Evolutionary conservation across 2,113 vertebrate species (phyloP).

Genomic region (Callipepla californica): DNA sequence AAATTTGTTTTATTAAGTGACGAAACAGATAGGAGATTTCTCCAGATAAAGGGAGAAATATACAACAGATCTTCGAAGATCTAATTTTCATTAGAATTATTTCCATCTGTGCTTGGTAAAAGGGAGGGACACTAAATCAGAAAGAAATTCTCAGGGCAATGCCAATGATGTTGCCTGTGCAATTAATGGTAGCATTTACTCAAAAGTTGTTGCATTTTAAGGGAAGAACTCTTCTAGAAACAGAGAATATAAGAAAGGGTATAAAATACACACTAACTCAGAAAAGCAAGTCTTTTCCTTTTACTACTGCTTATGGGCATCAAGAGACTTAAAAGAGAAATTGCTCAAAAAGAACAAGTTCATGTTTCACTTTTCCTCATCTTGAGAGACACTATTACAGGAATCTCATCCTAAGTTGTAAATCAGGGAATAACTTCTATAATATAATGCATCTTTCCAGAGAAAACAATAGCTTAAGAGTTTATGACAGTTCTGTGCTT

Average conservation of each 20-base stretch:
- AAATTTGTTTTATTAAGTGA: background rate
- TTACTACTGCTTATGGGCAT: background rate
- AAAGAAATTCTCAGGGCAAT: background rate
- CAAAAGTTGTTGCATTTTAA: background rate
- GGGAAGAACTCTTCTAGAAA: background rate
- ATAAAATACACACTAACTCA: background rate
- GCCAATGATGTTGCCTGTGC: background rate
- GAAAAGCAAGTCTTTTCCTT: background rate
- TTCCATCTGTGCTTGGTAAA: background rate
- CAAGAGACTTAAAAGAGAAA: background rate
- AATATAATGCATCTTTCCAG: slow-evolving; percentile 1
- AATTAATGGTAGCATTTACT: background rate
- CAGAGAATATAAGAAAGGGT: background rate
- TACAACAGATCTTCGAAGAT: background rate
- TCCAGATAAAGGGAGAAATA: background rate
- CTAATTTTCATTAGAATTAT: background rate
- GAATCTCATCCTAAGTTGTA: background rate
- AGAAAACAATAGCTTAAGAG: background rate
- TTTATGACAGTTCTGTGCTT: background rate
- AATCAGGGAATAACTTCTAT: background rate
- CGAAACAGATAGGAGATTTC: background rate
- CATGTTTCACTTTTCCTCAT: background rate
- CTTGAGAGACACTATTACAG: background rate
- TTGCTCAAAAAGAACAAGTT: background rate
- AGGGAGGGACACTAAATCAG: background rate